phyloP scores from a whole-genome alignment of 2,888 invertebrate genomes.

The Mystacides longicornis region DNA sequence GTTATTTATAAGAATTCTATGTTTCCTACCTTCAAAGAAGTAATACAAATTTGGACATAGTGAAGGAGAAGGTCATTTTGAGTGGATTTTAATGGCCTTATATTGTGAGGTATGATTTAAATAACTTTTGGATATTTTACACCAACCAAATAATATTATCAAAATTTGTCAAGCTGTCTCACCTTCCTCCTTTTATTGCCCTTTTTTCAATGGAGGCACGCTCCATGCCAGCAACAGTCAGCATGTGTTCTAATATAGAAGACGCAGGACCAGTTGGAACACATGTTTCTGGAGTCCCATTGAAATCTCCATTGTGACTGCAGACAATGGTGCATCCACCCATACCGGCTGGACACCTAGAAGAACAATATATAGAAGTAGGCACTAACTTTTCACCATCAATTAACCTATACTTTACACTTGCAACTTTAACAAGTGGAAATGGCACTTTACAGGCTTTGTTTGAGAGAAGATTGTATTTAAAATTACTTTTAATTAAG shows the following conservation, averaged over 20 bases:
- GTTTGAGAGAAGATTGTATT: too few relatives aligned
- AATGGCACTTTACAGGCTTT: neutral
- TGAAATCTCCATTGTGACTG: conserved; percentile 58
- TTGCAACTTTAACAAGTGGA: too few relatives aligned
- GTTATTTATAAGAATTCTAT: too few relatives aligned
- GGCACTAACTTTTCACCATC: neutral
- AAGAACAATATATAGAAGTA: neutral
- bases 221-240: conserved; percentile 59
- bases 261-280: conserved; percentile 55
- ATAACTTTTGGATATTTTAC: neutral
- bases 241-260: conserved; percentile 62
- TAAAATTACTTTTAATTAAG: too few relatives aligned
- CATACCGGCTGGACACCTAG: conserved; percentile 46
- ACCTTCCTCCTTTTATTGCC: conserved; percentile 34
- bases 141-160: neutral
- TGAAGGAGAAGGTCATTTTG: too few relatives aligned
- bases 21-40: too few relatives aligned
- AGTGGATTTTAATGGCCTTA: neutral
- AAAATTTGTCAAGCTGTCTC: neutral
- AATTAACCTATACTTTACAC: too few relatives aligned
- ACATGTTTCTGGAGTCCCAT: conserved; percentile 68
- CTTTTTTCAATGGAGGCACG: conserved; percentile 38
- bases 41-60: too few relatives aligned
- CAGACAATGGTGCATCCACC: conserved; percentile 70
- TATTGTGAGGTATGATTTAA: neutral